These are phyloP conservation scores for Synanthedon myopaeformis DNA, from an alignment of 2,888 invertebrate species.

Conservation along the genomic window DNA sequence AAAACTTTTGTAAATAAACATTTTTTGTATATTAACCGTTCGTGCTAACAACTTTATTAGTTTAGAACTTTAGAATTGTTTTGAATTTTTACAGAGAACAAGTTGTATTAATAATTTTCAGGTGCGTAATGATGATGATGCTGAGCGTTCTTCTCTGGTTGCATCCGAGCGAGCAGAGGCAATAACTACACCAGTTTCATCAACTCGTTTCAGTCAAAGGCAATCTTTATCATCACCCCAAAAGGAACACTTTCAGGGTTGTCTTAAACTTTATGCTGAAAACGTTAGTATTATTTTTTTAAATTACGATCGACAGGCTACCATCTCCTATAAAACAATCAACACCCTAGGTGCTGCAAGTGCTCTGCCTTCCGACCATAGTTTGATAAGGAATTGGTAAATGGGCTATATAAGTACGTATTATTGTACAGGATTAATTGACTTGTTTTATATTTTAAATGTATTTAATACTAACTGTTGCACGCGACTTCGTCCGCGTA, in stretches of 20 bases:
- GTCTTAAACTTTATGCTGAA: slow-evolving; percentile 82
- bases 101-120: slow-evolving; percentile 13
- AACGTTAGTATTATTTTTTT: slow-evolving; percentile 68
- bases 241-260: slow-evolving; percentile 79
- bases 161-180: slow-evolving; percentile 54
- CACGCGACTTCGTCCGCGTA: no score
- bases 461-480: no score
- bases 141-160: slow-evolving; percentile 64
- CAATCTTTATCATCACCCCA: slow-evolving; percentile 63
- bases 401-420: no score
- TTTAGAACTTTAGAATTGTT: neutral
- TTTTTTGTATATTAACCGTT: neutral
- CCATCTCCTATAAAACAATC: no score
- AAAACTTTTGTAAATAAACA: neutral
- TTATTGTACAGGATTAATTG: neutral
- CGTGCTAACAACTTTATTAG: neutral
- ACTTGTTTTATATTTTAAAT: neutral
- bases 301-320: neutral
- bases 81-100: no score
- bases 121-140: slow-evolving; percentile 72
- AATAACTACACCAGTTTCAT: slow-evolving; percentile 41
- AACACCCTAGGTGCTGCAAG: no score
- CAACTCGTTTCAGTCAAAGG: slow-evolving; percentile 24
- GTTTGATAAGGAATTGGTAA: no score
- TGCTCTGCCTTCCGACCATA: no score